These are phyloP conservation scores for Vollenhovia emeryi DNA, from an alignment of 1,140 invertebrate genomes.

Conservation along the genomic window DNA sequence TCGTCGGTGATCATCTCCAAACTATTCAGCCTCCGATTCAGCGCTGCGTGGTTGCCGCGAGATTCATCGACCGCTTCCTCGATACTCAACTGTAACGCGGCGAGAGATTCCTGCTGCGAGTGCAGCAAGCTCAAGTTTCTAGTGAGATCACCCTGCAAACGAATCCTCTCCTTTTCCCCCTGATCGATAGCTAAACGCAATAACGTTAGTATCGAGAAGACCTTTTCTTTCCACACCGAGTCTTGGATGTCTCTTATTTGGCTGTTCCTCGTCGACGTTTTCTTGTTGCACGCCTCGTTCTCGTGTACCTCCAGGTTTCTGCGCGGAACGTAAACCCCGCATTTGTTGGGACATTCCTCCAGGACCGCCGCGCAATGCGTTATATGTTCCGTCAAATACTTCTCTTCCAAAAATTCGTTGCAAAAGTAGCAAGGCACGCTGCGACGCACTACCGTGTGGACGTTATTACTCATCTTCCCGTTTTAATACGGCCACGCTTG, in stretches of 20 bases:
- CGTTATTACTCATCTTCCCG: slow-evolving; percentile 66
- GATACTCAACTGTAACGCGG: slow-evolving; percentile 57
- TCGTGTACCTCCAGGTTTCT: slow-evolving; percentile 86
- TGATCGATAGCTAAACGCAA: slow-evolving; percentile 69
- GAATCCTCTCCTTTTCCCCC: slow-evolving; percentile 69
- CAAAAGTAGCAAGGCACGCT: slow-evolving; percentile 87
- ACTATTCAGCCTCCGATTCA: slow-evolving; percentile 61
- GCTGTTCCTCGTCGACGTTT: slow-evolving; percentile 13
- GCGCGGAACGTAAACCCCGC: slow-evolving; percentile 89
- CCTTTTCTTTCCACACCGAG: slow-evolving; percentile 73
- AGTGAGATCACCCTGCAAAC: slow-evolving; percentile 54
- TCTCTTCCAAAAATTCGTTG: slow-evolving; percentile 87
- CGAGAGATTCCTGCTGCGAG: slow-evolving; percentile 61
- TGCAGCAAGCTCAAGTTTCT: slow-evolving; percentile 34
- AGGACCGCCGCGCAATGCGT: slow-evolving; percentile 89
- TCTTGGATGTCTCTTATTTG: slow-evolving; percentile 36
- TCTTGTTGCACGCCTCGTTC: slow-evolving; percentile 84
- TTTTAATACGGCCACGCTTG: neutral
- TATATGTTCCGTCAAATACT: slow-evolving; percentile 87
- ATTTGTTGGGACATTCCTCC: slow-evolving; percentile 88
- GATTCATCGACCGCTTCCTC: slow-evolving; percentile 56
- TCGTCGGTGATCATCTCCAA: slow-evolving; percentile 64
- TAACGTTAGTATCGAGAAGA: slow-evolving; percentile 71
- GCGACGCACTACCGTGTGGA: slow-evolving; percentile 35
- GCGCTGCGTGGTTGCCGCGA: neutral